A percentile compares a stretch with the other conserved stretches of the same genome.
Conservation (phyloP, 2,888 invertebrate genomes). For the Stenchaetothrips biformis region DNA sequence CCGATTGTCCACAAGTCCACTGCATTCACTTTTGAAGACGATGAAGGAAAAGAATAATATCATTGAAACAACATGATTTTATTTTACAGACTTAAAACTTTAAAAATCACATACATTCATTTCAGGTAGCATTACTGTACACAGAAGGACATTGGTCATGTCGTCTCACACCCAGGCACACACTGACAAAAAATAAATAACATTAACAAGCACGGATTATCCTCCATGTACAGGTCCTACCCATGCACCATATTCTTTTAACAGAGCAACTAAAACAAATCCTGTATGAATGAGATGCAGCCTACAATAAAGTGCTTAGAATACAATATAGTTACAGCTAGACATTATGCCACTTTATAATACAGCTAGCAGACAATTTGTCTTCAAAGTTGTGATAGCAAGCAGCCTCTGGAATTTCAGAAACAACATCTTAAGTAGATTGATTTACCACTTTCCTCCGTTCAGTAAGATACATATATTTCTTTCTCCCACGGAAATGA, state of each 20-base stretch:
- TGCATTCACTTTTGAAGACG: neutral
- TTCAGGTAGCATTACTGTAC: slow-evolving; percentile 13
- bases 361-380: neutral
- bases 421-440: neutral
- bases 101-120: slow-evolving; percentile 10
- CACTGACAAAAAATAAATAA: slow-evolving; percentile 16
- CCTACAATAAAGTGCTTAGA: neutral
- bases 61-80: neutral
- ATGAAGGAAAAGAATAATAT: neutral
- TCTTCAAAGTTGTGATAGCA: neutral
- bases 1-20: neutral
- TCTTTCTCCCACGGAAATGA: neutral
- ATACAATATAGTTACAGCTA: neutral
- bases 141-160: slow-evolving; percentile 20
- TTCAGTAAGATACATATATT: neutral
- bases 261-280: slow-evolving; percentile 1
- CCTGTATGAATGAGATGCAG: neutral
- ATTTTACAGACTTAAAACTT: slow-evolving; percentile 10
- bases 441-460: neutral
- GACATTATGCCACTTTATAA: neutral
- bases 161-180: neutral
- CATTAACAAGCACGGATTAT: neutral
- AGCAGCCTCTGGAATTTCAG: neutral
- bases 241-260: neutral
- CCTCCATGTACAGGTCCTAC: neutral